A percentile compares a stretch with the other conserved stretches of the same genome.
Conservation (phyloP, 2,113 vertebrate genomes). For the Calidris pugnax region DNA sequence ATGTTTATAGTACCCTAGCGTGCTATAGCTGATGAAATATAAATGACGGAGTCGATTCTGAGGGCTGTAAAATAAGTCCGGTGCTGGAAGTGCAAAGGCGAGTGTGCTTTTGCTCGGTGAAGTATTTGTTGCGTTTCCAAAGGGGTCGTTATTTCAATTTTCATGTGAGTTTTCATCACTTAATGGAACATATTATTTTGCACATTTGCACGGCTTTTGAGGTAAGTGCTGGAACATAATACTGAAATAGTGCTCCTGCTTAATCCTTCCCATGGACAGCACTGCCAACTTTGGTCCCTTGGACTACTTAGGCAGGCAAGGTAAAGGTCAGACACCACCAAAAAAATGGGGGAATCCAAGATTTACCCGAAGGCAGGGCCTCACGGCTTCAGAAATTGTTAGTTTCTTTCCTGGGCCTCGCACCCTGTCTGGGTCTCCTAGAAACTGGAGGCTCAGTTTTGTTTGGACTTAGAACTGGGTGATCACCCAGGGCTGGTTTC, state of each 20-base stretch:
- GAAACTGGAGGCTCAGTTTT: not conserved
- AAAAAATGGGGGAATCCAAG: not conserved
- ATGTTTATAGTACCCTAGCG: constrained; percentile 55
- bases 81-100: constrained; percentile 7
- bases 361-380: not conserved
- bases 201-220: constrained; percentile 26
- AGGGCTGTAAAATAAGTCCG: constrained; percentile 48
- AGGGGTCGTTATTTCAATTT: constrained; percentile 53
- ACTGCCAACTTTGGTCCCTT: not conserved
- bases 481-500: not conserved
- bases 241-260: constrained; percentile 11
- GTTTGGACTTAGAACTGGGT: not conserved
- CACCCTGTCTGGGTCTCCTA: not conserved
- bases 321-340: not conserved
- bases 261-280: not conserved
- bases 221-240: constrained; percentile 33
- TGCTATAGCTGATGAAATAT: constrained; percentile 62
- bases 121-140: constrained; percentile 51
- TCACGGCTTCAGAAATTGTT: not conserved
- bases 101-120: constrained; percentile 16
- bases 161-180: constrained; percentile 55
- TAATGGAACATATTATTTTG: constrained; percentile 26
- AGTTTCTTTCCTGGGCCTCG: not conserved
- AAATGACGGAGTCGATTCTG: constrained; percentile 34
- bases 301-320: not conserved